phyloP scores from a whole-genome alignment of 64 coral and sea anemone species.

The Cladopsammia gracilis region DNA sequence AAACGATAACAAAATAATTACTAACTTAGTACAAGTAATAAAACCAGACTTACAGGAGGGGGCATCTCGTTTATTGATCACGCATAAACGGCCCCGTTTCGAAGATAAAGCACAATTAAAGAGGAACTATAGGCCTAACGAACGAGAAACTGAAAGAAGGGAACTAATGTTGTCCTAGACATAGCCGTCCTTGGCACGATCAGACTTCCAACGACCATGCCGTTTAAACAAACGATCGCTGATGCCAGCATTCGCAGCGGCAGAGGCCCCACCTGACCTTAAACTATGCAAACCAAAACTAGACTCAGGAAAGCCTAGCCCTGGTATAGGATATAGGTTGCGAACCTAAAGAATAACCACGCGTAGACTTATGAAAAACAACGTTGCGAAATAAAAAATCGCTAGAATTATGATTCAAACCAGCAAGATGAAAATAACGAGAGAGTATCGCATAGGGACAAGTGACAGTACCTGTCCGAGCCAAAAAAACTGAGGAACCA shows the following conservation, averaged over 20 bases:
- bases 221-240: neutral
- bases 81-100: no score
- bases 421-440: constrained; percentile 15
- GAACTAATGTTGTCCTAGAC: constrained; percentile 26
- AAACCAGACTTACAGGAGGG: no score
- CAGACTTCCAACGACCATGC: constrained; percentile 17
- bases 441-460: neutral
- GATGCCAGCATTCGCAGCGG: neutral
- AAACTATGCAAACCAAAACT: constrained; percentile 41
- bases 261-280: constrained; percentile 17
- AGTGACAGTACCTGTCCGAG: neutral
- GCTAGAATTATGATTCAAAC: neutral
- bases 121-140: constrained; percentile 1
- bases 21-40: no score
- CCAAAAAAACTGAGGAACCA: constrained; percentile 36
- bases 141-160: constrained; percentile 8
- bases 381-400: constrained; percentile 38
- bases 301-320: neutral
- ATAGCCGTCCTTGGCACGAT: constrained; percentile 28
- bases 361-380: neutral
- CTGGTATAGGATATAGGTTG: constrained; percentile 12
- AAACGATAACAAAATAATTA: no score
- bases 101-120: neutral
- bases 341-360: neutral
- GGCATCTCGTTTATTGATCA: no score